phyloP scores from a whole-genome alignment of 1,140 invertebrate genomes.

The Oedothorax gibbosus region DNA sequence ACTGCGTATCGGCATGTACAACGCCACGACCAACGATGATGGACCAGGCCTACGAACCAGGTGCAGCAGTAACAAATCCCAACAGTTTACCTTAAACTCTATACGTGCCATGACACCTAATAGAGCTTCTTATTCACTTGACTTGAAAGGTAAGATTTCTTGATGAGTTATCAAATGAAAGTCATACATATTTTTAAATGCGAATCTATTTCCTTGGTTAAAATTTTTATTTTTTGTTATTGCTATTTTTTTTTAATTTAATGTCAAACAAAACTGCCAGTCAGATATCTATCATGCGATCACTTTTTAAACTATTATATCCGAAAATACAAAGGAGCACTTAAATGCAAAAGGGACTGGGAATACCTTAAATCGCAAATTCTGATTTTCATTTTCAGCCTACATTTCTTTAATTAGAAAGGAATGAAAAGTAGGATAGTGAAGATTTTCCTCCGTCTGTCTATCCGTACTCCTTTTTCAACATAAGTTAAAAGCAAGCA shows the following conservation, averaged over 20 bases:
- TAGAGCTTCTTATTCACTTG: neutral
- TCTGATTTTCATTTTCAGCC: too few relatives aligned
- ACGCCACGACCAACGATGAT: constrained; percentile 10
- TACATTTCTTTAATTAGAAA: too few relatives aligned
- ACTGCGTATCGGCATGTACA: constrained; percentile 3
- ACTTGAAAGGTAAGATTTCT: constrained; percentile 16
- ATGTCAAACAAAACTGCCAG: neutral
- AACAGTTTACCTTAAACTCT: neutral
- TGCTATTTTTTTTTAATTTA: neutral
- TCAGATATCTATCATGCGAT: neutral
- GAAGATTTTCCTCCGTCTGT: too few relatives aligned
- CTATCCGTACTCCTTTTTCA: too few relatives aligned
- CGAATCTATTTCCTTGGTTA: neutral
- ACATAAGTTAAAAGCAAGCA: too few relatives aligned
- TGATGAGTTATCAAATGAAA: neutral
- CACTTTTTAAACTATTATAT: neutral
- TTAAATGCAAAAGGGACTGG: neutral
- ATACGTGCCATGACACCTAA: constrained; percentile 16
- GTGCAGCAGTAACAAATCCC: neutral
- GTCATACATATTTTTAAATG: neutral
- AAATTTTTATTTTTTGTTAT: neutral
- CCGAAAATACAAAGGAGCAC: neutral
- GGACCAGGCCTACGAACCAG: neutral
- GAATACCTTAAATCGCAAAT: too few relatives aligned
- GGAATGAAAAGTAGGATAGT: too few relatives aligned